Base-by-base conservation (phyloP, 2,888 invertebrate species). In the Hedya salicella region DNA sequence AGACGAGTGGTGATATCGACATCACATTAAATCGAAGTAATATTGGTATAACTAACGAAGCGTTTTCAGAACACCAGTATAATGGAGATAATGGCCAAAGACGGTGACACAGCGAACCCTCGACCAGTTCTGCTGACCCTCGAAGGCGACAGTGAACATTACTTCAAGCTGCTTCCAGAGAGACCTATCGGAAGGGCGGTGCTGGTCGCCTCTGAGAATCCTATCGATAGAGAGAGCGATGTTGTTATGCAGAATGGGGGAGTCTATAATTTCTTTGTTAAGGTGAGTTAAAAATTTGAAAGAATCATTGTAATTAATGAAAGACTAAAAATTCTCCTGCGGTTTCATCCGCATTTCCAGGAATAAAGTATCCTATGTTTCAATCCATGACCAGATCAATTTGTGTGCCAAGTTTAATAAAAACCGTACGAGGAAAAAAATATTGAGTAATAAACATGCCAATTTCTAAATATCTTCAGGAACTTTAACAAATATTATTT, bases 21-120 rank as follows among this genome's bases (percentile, higher is more conserved):
- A n/a, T n/a, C n/a, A n/a, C n/a, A n/a, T n/a, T n/a, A n/a, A n/a
- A n/a, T n/a, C n/a, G n/a, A n/a, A n/a, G n/a, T n/a, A n/a, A n/a
- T n/a, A n/a, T 25, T 25, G 25, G 25, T 25, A 25, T 25, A 25
- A 6, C 6, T n/a, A n/a, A n/a, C n/a, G n/a, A n/a, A n/a, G 1
- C 1, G 4, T 66, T 82, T 81, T 64, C 75, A 94, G 92, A 94
- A 94, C 36, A 94, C 94, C 1, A 93, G 94, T 52, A 94, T 97
- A 62, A 86, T 96, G 78, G 95, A 95, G 16, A 95, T 97, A 0
- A 89, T 94, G 72, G 97, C 96, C 0, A 93, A 95, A 68, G 97
- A 97, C 78, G 97, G 97, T 0, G 97, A 97, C 80, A 94, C 95
- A 3, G 97, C 96, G 0, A 94, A 95, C 73, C 94, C 95, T 0